Evolutionary conservation across 2,113 vertebrate species (phyloP), one percentile per base, ranked within the genome.

Genomic region (Beaufortia kweichowensis): DNA sequence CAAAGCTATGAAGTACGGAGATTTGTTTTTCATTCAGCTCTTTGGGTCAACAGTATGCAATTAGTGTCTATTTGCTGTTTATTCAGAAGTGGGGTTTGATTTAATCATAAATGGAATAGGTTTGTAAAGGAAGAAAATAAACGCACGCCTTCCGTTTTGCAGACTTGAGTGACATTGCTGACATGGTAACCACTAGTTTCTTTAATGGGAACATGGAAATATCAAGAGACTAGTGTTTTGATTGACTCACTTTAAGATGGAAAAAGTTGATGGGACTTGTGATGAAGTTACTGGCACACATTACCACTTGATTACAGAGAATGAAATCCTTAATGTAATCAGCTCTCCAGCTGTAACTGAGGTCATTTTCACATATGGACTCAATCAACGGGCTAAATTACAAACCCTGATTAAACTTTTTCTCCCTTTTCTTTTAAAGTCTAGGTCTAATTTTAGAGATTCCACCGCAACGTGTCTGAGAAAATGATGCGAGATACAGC

Each of bases 401-500:
- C 33, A 60, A 63, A 31, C 46, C 17, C 56, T 83, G 79, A 80
- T 80, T 75, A 77, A 70, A 80, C 67, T 68, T 78, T 78, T 70
- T 78, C 57, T 70, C 10, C 29, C 43, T 69, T 77, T 59, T 56
- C 33, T 74, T 79, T 75, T 78, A 59, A 65, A 78, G 65, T 19
- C 21, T 48, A 63, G 3, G 26, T 21, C 41, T 65, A 57, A 75
- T 75, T 82, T 83, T 70, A 66, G 65, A 71, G 23, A 61, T 2
- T 5, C 41, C 35, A 39, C 55, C 62, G 39, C 46, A 69, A 60
- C 48, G 43, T 75, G 57, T 11, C 11, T 39, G 26, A 69, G 28
- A 59, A 69, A 75, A 77, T 50, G 53, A 62, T 53, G 65, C 57
- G 56, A 77, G 75, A 57, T 78, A 70, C 65, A 55, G 57, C 59